Percentiles rank a stretch among this genome's conserved stretches.
phyloP scores from a whole-genome alignment of 1,140 invertebrate genomes.

The Fopius arisanus region DNA sequence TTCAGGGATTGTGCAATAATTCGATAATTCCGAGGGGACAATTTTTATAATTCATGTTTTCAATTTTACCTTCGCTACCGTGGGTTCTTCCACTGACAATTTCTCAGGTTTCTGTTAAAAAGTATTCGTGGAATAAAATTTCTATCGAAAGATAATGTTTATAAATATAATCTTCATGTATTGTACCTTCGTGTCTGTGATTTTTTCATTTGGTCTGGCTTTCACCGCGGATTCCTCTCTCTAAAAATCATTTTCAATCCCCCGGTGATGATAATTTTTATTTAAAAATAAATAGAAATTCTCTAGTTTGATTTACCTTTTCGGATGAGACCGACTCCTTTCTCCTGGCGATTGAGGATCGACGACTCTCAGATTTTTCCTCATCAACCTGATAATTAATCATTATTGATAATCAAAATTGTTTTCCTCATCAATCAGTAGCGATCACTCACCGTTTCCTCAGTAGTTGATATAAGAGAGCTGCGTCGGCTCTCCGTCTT shows the following conservation, averaged over 20 bases:
- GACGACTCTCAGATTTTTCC: conserved; percentile 66
- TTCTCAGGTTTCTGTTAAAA: conserved; percentile 30
- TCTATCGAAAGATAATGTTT: neutral
- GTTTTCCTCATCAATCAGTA: no score
- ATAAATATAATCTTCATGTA: no score
- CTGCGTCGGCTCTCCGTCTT: conserved; percentile 59
- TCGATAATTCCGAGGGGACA: neutral
- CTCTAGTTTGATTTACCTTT: conserved; percentile 62
- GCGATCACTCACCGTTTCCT: conserved; percentile 51
- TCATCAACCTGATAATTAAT: conserved; percentile 49
- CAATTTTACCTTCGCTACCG: conserved; percentile 35
- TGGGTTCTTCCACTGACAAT: conserved; percentile 44
- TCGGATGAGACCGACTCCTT: conserved; percentile 48
- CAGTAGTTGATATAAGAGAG: conserved; percentile 53
- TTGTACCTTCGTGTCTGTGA: conserved; percentile 50
- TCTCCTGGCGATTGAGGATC: conserved; percentile 18
- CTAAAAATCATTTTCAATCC: conserved; percentile 16
- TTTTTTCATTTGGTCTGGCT: conserved; percentile 50
- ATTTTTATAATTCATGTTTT: neutral
- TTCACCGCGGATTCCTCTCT: conserved; percentile 47
- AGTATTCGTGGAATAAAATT: neutral
- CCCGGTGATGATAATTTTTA: neutral
- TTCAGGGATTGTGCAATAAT: neutral
- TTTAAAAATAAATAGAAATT: conserved; percentile 17
- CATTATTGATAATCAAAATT: no score